Conservation (phyloP, 2,888 invertebrate genomes). For the Xestia ashworthii region DNA sequence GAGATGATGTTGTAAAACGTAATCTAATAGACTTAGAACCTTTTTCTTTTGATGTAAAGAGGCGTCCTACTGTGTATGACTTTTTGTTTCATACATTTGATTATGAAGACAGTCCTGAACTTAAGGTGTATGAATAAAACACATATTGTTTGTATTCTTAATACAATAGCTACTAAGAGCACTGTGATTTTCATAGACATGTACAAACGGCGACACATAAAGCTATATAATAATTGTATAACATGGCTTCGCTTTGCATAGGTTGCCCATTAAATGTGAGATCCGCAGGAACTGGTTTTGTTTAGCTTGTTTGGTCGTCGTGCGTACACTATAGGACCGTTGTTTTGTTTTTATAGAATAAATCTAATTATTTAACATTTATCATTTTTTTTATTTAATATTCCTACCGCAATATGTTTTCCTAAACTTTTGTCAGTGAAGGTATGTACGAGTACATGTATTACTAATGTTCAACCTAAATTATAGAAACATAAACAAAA, state of each 20-base stretch:
- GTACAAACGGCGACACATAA: too few relatives aligned
- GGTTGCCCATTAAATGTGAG: too few relatives aligned
- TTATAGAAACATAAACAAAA: neutral
- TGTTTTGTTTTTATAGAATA: slow-evolving; percentile 19
- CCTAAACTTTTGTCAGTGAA: neutral
- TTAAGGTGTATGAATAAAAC: slow-evolving; percentile 51
- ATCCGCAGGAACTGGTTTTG: too few relatives aligned
- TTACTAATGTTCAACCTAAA: neutral
- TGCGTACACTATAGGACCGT: neutral
- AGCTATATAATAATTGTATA: too few relatives aligned
- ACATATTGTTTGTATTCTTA: neutral
- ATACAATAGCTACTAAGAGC: neutral
- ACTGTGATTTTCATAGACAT: slow-evolving; percentile 21
- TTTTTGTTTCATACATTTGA: slow-evolving; percentile 51
- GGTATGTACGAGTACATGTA: too few relatives aligned
- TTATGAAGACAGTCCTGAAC: slow-evolving; percentile 35
- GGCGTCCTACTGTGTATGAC: slow-evolving; percentile 52
- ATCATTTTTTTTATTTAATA: neutral
- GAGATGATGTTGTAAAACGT: neutral
- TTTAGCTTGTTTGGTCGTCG: too few relatives aligned
- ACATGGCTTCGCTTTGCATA: too few relatives aligned
- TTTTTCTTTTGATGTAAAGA: slow-evolving; percentile 29
- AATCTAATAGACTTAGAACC: slow-evolving; percentile 24
- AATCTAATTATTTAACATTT: slow-evolving; percentile 5
- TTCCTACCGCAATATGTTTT: neutral